A percentile compares a stretch with the other conserved stretches of the same genome.
These are phyloP conservation scores for Xylota segnis DNA, from an alignment of 2,888 invertebrate genomes.

Conservation along the genomic window DNA sequence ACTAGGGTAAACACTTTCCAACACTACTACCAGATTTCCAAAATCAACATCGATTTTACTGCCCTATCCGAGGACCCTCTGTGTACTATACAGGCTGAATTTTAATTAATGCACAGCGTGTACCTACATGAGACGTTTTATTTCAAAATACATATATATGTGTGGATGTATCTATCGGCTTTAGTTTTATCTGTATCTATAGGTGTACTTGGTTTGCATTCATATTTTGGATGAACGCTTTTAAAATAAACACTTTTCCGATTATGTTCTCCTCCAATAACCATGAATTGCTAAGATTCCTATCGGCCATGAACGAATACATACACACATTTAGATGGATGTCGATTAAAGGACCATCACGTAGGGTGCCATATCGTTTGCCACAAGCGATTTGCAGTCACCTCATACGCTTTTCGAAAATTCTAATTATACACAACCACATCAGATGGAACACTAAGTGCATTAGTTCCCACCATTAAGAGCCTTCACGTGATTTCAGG, in stretches of 20 bases:
- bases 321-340: slow-evolving; percentile 30
- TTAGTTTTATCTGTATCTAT: not conserved
- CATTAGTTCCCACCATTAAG: slow-evolving; percentile 74
- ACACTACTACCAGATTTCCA: slow-evolving; percentile 31
- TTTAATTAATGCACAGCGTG: slow-evolving; percentile 70
- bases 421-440: slow-evolving; percentile 71
- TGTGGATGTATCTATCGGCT: slow-evolving; percentile 15
- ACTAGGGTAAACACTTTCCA: slow-evolving; percentile 41
- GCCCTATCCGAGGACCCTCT: not conserved
- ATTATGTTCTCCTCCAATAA: slow-evolving; percentile 13
- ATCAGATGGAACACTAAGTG: slow-evolving; percentile 63
- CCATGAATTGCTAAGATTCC: slow-evolving; percentile 32
- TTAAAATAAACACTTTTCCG: slow-evolving; percentile 41
- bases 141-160: slow-evolving; percentile 56
- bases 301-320: slow-evolving; percentile 39
- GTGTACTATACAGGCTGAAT: slow-evolving; percentile 11
- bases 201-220: slow-evolving; percentile 31
- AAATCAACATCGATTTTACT: slow-evolving; percentile 43
- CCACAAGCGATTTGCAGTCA: slow-evolving; percentile 58
- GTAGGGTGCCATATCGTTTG: slow-evolving; percentile 57
- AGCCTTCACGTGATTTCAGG: slow-evolving; percentile 62
- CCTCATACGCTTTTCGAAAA: slow-evolving; percentile 62
- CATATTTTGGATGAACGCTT: slow-evolving; percentile 39
- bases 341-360: slow-evolving; percentile 50
- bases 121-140: slow-evolving; percentile 49